A percentile compares a stretch with the other conserved stretches of the same genome.
These are phyloP conservation scores for Eleginops maclovinus DNA, from an alignment of 2,113 vertebrate genomes.

Conservation along the genomic window DNA sequence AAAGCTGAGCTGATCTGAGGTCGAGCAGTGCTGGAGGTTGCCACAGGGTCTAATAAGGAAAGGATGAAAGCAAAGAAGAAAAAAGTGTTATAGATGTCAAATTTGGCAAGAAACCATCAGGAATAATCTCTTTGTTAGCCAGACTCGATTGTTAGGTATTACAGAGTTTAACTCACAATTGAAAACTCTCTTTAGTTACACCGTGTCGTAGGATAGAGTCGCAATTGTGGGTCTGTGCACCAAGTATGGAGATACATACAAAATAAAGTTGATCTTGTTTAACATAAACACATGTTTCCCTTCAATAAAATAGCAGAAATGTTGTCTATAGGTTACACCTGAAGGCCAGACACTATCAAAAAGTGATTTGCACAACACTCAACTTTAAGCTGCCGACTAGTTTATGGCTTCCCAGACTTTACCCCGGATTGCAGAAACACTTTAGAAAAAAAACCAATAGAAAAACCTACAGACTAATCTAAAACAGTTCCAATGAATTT, in stretches of 20 bases:
- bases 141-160: neutral
- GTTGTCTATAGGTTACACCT: too few species aligned
- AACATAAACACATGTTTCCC: neutral
- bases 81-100: neutral
- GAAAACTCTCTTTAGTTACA: neutral
- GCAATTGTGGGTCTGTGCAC: neutral
- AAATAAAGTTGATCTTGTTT: neutral
- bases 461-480: neutral
- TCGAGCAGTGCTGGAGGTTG: constrained; percentile 18
- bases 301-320: neutral
- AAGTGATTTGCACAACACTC: neutral
- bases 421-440: neutral
- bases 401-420: neutral
- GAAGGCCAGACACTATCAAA: neutral
- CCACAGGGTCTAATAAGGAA: constrained; percentile 15
- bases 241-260: too few species aligned
- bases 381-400: neutral
- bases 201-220: neutral
- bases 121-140: neutral
- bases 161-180: neutral
- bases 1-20: constrained; percentile 32
- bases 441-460: too few species aligned
- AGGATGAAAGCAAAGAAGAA: constrained; percentile 25
- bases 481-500: neutral
- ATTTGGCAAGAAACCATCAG: neutral